These are phyloP conservation scores for Sycobia sp. DNA, from an alignment of 1,140 invertebrate species.

Conservation along the genomic window DNA sequence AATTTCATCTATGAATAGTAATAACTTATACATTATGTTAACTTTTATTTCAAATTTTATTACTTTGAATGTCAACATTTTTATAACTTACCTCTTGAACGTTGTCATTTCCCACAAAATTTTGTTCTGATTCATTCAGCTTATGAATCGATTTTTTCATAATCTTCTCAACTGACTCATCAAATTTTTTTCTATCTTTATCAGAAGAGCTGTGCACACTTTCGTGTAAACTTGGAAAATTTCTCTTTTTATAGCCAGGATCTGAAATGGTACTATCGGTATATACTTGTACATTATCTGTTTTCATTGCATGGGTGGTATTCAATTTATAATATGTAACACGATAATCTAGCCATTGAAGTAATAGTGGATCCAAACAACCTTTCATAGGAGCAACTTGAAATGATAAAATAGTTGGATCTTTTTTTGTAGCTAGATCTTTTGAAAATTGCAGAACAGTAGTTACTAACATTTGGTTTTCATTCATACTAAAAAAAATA, in stretches of 20 bases:
- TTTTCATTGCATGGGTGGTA: conserved; percentile 36
- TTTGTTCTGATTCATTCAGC: conserved; percentile 48
- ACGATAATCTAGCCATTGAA: conserved; percentile 67
- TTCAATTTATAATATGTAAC: conserved; percentile 53
- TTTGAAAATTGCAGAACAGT: conserved; percentile 65
- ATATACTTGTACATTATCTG: conserved; percentile 46
- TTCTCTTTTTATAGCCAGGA: conserved; percentile 52
- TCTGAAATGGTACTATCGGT: conserved; percentile 53
- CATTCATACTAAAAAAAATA: conserved; percentile 43
- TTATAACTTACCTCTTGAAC: conserved; percentile 47
- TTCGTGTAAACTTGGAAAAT: conserved; percentile 56
- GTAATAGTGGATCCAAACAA: conserved; percentile 68
- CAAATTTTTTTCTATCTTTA: conserved; percentile 52
- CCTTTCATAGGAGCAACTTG: conserved; percentile 66
- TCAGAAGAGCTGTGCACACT: conserved; percentile 59
- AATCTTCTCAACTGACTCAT: conserved; percentile 47
- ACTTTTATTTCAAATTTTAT: too few relatives aligned
- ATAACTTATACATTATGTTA: too few relatives aligned
- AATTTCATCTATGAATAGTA: too few relatives aligned
- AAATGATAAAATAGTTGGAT: conserved; percentile 66
- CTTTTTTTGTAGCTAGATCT: conserved; percentile 44
- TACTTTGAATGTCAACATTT: too few relatives aligned
- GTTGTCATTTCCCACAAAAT: conserved; percentile 50
- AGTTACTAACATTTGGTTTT: conserved; percentile 53
- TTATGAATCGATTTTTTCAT: conserved; percentile 44